Evolutionary conservation across 1,140 invertebrate species (phyloP).

Genomic region (Zaprionus camerounensis): DNA sequence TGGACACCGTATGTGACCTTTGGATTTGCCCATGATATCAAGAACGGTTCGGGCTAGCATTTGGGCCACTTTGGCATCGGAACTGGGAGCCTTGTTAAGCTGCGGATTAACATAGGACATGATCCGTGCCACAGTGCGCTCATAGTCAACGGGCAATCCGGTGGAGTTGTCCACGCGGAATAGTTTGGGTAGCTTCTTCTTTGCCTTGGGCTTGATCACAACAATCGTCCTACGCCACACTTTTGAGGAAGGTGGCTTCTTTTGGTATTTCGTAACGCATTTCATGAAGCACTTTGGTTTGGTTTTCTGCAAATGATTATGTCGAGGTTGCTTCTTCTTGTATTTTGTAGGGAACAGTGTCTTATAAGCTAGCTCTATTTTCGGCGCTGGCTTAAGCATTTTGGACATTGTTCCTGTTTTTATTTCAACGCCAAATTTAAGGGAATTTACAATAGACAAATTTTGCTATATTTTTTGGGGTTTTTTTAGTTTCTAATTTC

Average conservation of each 20-base stretch:
- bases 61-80: conserved; percentile 37
- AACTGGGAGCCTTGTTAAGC: background rate
- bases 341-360: background rate
- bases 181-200: conserved; percentile 29
- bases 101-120: conserved; percentile 67
- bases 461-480: conserved; percentile 3
- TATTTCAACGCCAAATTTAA: background rate
- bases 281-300: background rate
- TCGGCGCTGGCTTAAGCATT: background rate
- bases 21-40: conserved; percentile 7
- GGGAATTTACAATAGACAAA: conserved; percentile 9
- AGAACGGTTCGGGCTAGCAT: conserved; percentile 25
- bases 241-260: background rate
- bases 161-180: conserved; percentile 56
- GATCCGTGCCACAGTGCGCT: conserved; percentile 52
- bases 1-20: background rate
- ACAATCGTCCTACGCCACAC: conserved; percentile 50
- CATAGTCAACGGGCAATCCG: conserved; percentile 63
- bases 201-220: conserved; percentile 33
- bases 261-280: background rate
- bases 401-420: background rate
- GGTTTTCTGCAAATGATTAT: background rate
- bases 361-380: conserved; percentile 4
- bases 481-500: background rate
- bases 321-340: background rate